Evolutionary conservation across 2,113 vertebrate species (phyloP).

Genomic region (Seriola quinqueradiata): DNA sequence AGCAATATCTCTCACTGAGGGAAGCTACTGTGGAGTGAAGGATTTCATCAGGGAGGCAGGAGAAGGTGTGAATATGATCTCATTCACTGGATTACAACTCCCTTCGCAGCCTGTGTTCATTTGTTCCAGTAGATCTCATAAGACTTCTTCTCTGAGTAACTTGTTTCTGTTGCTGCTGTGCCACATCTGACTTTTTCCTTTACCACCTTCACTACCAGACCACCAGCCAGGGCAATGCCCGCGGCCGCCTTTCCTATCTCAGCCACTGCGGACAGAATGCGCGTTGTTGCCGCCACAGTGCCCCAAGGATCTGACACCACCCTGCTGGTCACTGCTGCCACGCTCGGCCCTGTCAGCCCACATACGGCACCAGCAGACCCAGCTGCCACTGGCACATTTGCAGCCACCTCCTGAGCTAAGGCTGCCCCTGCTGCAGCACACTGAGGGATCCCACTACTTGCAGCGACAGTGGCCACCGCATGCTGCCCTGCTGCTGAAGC

Average conservation of each 20-base stretch:
- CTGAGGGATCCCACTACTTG: constrained; percentile 32
- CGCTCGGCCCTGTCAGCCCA: constrained; percentile 27
- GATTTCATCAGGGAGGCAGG: background rate
- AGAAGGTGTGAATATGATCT: constrained; percentile 10
- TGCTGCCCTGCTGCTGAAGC: constrained; percentile 40
- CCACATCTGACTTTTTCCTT: constrained; percentile 76
- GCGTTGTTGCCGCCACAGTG: constrained; percentile 19
- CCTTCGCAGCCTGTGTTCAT: constrained; percentile 42
- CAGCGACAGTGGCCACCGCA: constrained; percentile 25
- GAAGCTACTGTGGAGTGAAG: constrained; percentile 5
- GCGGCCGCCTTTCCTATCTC: constrained; percentile 79
- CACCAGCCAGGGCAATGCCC: constrained; percentile 70
- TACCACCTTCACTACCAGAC: constrained; percentile 81
- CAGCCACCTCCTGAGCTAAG: constrained; percentile 47
- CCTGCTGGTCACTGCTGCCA: constrained; percentile 13
- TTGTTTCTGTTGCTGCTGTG: constrained; percentile 32
- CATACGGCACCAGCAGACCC: constrained; percentile 6
- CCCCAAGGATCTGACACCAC: constrained; percentile 40
- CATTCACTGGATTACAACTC: background rate
- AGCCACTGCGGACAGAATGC: constrained; percentile 68
- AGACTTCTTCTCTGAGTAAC: constrained; percentile 73
- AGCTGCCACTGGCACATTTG: constrained; percentile 31
- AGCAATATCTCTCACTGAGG: background rate
- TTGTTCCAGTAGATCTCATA: constrained; percentile 84
- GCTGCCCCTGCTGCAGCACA: constrained; percentile 43